Evolutionary conservation across 2,888 invertebrate genomes (phyloP), one percentile per base, ranked within the genome.

Genomic region (Octonoba sinensis): DNA sequence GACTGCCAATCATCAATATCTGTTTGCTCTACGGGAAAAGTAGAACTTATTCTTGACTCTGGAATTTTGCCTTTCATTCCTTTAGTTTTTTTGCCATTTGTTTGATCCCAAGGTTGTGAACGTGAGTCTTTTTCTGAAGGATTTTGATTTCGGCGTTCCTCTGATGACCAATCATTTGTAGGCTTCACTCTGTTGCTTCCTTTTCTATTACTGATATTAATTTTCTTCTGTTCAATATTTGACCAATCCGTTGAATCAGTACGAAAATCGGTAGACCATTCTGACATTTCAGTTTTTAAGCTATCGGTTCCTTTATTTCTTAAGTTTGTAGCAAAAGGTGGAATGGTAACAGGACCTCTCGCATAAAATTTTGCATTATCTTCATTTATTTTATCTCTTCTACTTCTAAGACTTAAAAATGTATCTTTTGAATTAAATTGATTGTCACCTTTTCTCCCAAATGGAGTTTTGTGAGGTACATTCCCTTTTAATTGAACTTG

Each of bases 191-290:
- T 57, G 13, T 13, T 18, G n/a, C 20, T 57, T 22, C 20, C 18
- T 57, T 57, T 57, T 13, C 8, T 54, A 6, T n/a, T 54, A 18
- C n/a, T 44, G n/a, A 18, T 46, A 62, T 18, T 62, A 1, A 44
- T 22, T 49, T 65, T 13, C 6, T 12, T 49, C 49, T 24, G 65
- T 13, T 47, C 49, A 16, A 49, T 24, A 2, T 49, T 47, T 49
- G 24, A 47, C 65, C 65, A 65, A 22, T 65, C 65, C 2, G 24
- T 65, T 24, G n/a, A 49, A 16, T 47, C 65, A 8, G 22, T 65
- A 15, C 49, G 65, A 6, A 49, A 65, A 18, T 49, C 49, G 8
- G 49, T 22, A 47, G 22, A 49, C 65, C 22, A 65, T 4, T 65
- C 49, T 6, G 20, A 16, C 49, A 15, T 22, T 22, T 13, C 8